These are phyloP conservation scores for Clanis bilineata DNA, from an alignment of 2,888 invertebrate species.

Conservation along the genomic window DNA sequence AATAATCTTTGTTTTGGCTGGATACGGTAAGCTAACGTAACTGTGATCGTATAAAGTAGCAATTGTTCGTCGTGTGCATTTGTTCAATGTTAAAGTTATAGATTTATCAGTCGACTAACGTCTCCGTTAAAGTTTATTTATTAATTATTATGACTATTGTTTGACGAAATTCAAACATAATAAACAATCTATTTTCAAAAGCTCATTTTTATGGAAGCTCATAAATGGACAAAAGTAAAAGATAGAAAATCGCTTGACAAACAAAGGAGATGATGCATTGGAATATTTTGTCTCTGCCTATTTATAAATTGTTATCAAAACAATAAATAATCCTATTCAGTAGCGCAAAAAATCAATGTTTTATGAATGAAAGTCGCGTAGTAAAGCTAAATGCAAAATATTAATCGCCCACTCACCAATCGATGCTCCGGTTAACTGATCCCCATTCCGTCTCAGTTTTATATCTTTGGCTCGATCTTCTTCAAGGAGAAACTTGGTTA, in stretches of 20 bases:
- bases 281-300: too few species aligned
- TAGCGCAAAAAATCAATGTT: background rate
- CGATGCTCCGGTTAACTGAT: conserved; percentile 21
- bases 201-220: too few species aligned
- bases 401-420: background rate
- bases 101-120: background rate
- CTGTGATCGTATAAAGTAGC: background rate
- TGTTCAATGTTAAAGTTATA: background rate
- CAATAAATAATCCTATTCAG: background rate
- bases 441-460: conserved; percentile 20
- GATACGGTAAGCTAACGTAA: background rate
- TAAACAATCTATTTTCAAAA: too few species aligned
- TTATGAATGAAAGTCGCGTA: background rate
- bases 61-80: background rate
- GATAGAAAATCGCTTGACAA: too few species aligned
- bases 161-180: too few species aligned
- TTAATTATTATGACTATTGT: too few species aligned
- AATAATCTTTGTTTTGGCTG: conserved; percentile 20
- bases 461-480: conserved; percentile 24
- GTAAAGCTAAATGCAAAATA: background rate
- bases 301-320: background rate
- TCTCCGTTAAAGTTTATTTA: too few species aligned
- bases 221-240: too few species aligned
- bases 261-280: too few species aligned
- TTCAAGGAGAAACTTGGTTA: conserved; percentile 26